Percentiles rank a stretch among this genome's conserved stretches.
Evolutionary conservation across 2,113 vertebrate species (phyloP).

Genomic region (Alectura lathami): DNA sequence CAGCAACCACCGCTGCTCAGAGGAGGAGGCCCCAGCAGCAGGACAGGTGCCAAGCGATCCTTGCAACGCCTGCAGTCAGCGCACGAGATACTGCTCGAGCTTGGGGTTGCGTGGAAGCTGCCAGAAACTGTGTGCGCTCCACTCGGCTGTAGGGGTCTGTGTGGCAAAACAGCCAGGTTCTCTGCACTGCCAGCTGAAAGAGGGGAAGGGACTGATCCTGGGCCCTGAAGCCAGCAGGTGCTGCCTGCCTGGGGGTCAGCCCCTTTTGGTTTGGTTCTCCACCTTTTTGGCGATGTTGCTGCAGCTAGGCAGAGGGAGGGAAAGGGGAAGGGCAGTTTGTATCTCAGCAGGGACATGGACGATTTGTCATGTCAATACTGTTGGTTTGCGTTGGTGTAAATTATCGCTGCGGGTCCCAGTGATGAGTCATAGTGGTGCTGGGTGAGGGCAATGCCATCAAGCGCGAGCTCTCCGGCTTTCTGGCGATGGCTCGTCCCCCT

Average conservation of each 20-base stretch:
- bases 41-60: background rate
- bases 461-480: background rate
- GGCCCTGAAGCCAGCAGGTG: background rate
- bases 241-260: background rate
- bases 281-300: background rate
- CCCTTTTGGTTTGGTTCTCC: background rate
- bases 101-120: background rate
- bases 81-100: background rate
- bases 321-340: background rate
- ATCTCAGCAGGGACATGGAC: background rate
- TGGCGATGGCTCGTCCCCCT: background rate
- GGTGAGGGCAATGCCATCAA: background rate
- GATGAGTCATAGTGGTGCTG: background rate
- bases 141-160: background rate
- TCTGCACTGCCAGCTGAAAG: background rate
- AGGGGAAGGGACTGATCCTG: background rate
- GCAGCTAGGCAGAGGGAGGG: background rate
- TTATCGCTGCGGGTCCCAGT: background rate
- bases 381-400: background rate
- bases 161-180: background rate
- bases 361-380: background rate
- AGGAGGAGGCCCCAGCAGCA: background rate
- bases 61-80: background rate
- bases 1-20: background rate
- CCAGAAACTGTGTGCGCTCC: background rate